Percentiles rank a stretch among this genome's conserved stretches.
Evolutionary conservation across 2,113 vertebrate species (phyloP).

Genomic region (Chaetops frenatus): DNA sequence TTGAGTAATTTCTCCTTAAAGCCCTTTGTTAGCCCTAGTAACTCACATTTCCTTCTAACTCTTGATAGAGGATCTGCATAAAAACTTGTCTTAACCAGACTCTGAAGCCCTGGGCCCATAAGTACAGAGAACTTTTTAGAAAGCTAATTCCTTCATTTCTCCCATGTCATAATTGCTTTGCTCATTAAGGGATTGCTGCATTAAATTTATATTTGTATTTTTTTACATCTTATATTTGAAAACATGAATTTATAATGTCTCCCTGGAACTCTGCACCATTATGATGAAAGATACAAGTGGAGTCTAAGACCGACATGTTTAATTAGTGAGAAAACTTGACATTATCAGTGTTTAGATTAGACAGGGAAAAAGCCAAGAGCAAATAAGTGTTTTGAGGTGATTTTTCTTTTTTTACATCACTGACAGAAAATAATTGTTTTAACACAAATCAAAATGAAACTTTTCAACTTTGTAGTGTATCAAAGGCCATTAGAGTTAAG

Average conservation of each 20-base stretch:
- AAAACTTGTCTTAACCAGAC: background rate
- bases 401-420: background rate
- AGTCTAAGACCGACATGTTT: slow-evolving; percentile 68
- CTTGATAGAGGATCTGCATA: background rate
- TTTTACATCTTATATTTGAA: slow-evolving; percentile 59
- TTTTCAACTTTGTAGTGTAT: slow-evolving; percentile 21
- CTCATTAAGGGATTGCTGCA: slow-evolving; percentile 34
- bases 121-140: background rate
- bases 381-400: background rate
- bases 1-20: background rate
- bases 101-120: background rate
- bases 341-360: slow-evolving; percentile 74
- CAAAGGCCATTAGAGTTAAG: slow-evolving; percentile 10
- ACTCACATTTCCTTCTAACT: background rate
- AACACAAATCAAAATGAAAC: slow-evolving; percentile 46
- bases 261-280: slow-evolving; percentile 62
- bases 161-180: slow-evolving; percentile 18
- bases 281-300: slow-evolving; percentile 64
- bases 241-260: slow-evolving; percentile 72
- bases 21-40: background rate
- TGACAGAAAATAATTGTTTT: slow-evolving; percentile 60
- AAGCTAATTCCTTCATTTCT: background rate
- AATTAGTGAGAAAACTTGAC: slow-evolving; percentile 76
- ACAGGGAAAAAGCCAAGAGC: slow-evolving; percentile 60
- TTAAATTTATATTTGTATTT: slow-evolving; percentile 63